Evolutionary conservation across 2,797 vertebrate genomes (phyloP).

Genomic region (Gadopsis marmoratus): DNA sequence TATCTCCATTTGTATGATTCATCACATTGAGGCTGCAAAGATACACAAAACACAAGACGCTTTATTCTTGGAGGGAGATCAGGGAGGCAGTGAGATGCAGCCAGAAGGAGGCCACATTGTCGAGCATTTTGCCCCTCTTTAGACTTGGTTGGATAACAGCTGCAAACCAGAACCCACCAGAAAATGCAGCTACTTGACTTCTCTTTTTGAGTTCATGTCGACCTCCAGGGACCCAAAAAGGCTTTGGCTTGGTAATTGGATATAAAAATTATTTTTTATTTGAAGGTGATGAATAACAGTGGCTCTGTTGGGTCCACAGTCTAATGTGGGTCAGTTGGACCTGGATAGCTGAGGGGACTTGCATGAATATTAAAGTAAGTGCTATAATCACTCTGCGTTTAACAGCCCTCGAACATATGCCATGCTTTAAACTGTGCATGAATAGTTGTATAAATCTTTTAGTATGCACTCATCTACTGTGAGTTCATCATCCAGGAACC

Average conservation of each 20-base stretch:
- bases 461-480: conserved; percentile 75
- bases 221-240: not conserved
- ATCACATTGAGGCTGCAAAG: conserved; percentile 7
- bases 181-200: not conserved
- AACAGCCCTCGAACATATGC: conserved; percentile 68
- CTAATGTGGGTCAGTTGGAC: conserved; percentile 47
- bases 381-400: conserved; percentile 69
- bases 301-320: not conserved
- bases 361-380: conserved; percentile 69
- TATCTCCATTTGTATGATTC: conserved; percentile 26
- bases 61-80: not conserved
- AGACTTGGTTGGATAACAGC: not conserved
- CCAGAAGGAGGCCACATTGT: not conserved
- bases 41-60: conserved; percentile 11
- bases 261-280: not conserved
- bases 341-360: conserved; percentile 20
- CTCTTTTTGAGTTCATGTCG: not conserved
- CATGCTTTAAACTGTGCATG: conserved; percentile 73
- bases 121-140: not conserved
- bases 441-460: conserved; percentile 79
- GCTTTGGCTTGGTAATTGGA: no score
- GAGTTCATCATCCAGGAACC: conserved; percentile 76
- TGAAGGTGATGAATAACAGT: conserved; percentile 6
- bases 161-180: not conserved
- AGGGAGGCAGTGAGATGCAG: not conserved